Percentiles rank a stretch among this genome's conserved stretches.
These are phyloP conservation scores for Drosophila anomalipes DNA, from an alignment of 2,888 invertebrate species.

Conservation along the genomic window DNA sequence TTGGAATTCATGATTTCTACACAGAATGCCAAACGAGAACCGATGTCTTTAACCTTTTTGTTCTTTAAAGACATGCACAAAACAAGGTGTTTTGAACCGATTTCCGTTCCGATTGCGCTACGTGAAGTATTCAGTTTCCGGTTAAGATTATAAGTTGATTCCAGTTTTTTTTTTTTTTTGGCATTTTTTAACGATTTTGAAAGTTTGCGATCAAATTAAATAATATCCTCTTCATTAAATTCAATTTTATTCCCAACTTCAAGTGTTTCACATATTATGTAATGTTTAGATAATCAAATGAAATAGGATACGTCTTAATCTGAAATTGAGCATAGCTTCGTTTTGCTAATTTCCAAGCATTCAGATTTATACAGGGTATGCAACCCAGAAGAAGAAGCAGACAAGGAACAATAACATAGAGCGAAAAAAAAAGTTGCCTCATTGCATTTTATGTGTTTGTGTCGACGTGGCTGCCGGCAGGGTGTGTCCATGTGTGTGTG, in stretches of 20 bases:
- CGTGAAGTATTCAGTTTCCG: background rate
- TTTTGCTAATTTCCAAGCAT: background rate
- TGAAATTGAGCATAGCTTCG: background rate
- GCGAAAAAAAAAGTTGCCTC: constrained; percentile 43
- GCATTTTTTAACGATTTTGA: background rate
- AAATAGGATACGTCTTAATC: background rate
- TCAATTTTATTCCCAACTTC: background rate
- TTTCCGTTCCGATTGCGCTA: background rate
- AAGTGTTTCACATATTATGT: background rate
- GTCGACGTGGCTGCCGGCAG: constrained; percentile 55
- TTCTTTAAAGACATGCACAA: background rate
- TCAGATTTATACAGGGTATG: background rate
- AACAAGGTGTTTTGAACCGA: background rate
- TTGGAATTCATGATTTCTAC: background rate
- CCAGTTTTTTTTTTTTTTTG: fast-evolving
- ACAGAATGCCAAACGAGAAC: background rate
- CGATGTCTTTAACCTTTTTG: background rate
- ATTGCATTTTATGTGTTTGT: constrained; percentile 74
- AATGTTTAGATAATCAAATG: background rate
- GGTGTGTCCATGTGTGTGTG: constrained; percentile 28
- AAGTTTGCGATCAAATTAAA: background rate
- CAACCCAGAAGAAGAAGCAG: background rate
- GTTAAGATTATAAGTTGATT: background rate
- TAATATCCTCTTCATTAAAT: background rate
- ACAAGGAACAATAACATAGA: constrained; percentile 18